These are phyloP conservation scores for Gymnorhina tibicen DNA, from an alignment of 2,113 vertebrate species.

Conservation along the genomic window DNA sequence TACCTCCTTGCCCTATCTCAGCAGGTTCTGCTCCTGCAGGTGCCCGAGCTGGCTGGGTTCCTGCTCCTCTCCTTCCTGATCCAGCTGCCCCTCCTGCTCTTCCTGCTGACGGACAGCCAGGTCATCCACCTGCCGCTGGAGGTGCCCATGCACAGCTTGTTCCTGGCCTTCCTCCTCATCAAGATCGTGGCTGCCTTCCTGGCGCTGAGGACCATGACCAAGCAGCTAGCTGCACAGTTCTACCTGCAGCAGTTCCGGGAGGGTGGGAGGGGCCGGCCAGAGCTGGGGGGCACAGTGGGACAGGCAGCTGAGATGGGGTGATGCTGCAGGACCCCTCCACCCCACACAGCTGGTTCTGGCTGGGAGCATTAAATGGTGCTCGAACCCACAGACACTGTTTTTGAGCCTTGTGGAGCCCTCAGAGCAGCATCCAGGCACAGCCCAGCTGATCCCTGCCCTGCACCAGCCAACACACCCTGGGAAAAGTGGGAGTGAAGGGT, in stretches of 20 bases:
- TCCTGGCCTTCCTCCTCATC: constrained; percentile 71
- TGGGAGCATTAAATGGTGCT: not conserved
- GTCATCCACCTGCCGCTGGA: constrained; percentile 78
- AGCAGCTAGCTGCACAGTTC: constrained; percentile 76
- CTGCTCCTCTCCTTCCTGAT: constrained; percentile 82
- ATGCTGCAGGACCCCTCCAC: not conserved
- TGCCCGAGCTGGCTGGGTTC: constrained; percentile 84
- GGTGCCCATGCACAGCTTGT: constrained; percentile 69
- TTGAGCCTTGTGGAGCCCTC: not conserved
- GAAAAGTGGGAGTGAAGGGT: not conserved
- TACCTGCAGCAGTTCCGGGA: constrained; percentile 70
- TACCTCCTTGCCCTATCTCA: not conserved
- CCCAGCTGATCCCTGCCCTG: accelerated
- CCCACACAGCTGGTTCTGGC: accelerated
- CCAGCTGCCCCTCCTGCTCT: constrained; percentile 84
- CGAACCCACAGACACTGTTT: accelerated
- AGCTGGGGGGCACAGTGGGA: too few relatives aligned
- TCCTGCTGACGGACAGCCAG: constrained; percentile 78
- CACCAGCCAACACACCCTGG: too few relatives aligned
- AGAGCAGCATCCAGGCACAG: accelerated
- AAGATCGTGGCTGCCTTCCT: constrained; percentile 74
- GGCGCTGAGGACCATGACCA: constrained; percentile 75
- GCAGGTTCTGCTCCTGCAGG: constrained; percentile 56
- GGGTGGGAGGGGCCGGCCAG: not conserved
- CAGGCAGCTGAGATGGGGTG: not conserved